These are phyloP conservation scores for Harpagus bidentatus DNA, from an alignment of 2,113 vertebrate species.

Conservation along the genomic window DNA sequence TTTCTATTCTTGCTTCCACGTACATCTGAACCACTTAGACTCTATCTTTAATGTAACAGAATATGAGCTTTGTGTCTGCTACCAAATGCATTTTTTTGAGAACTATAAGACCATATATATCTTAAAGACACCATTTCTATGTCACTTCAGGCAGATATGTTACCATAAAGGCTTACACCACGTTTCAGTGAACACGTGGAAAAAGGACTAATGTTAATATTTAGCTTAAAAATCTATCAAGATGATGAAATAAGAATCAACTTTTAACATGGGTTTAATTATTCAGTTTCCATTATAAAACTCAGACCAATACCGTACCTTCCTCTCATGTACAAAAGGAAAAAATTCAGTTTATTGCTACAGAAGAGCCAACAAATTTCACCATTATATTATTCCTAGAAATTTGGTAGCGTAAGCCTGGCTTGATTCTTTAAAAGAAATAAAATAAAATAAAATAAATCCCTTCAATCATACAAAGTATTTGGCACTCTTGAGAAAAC, in stretches of 20 bases:
- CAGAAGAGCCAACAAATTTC: background rate
- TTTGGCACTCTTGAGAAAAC: background rate
- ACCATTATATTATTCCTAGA: background rate
- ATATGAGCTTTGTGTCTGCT: background rate
- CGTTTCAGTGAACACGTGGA: background rate
- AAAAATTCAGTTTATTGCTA: background rate
- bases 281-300: background rate
- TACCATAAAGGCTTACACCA: background rate
- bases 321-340: background rate
- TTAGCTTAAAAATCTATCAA: background rate
- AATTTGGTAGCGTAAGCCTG: background rate
- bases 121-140: background rate
- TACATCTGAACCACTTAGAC: background rate
- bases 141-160: background rate
- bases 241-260: background rate
- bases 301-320: background rate
- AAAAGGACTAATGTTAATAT: background rate
- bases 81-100: background rate
- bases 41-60: background rate
- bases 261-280: background rate
- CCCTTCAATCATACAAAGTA: background rate
- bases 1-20: background rate
- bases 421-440: background rate
- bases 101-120: background rate
- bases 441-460: background rate